Evolutionary conservation across 2,888 invertebrate genomes (phyloP).

Genomic region (Hipparchia sbordonii): DNA sequence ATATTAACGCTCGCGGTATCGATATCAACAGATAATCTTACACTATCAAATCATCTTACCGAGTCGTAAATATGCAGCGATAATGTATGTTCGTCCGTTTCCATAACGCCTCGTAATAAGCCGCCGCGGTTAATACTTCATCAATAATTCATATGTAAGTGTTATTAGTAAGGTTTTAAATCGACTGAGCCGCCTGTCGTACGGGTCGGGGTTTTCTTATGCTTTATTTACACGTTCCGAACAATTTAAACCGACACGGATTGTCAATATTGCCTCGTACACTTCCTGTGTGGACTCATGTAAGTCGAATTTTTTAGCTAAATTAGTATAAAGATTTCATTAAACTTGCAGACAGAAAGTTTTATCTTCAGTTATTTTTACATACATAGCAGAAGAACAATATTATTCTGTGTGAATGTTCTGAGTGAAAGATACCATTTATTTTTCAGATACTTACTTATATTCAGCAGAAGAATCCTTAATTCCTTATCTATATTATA

Average conservation of each 20-base stretch:
- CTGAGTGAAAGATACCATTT: too few relatives aligned
- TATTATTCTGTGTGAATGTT: too few relatives aligned
- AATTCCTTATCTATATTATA: too few relatives aligned
- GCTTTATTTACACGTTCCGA: constrained; percentile 15
- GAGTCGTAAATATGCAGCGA: constrained; percentile 55
- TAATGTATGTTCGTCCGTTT: constrained; percentile 62
- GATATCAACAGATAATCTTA: constrained; percentile 30
- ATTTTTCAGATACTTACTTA: too few relatives aligned
- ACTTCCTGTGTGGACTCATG: not conserved
- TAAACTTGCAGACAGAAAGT: too few relatives aligned
- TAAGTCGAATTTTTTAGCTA: not conserved
- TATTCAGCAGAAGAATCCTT: too few relatives aligned
- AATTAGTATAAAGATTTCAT: not conserved
- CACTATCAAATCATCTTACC: constrained; percentile 29
- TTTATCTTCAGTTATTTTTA: too few relatives aligned
- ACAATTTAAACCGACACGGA: not conserved
- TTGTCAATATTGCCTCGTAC: not conserved
- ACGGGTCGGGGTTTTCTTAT: constrained; percentile 28
- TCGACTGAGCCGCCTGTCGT: constrained; percentile 32
- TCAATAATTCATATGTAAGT: constrained; percentile 64
- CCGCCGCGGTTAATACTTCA: constrained; percentile 59
- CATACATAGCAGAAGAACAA: too few relatives aligned
- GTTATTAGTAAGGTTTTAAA: constrained; percentile 51
- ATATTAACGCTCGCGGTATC: constrained; percentile 22
- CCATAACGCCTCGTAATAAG: constrained; percentile 63